Conservation (phyloP, 1,140 invertebrate species). For the Drosophila kikkawai region DNA sequence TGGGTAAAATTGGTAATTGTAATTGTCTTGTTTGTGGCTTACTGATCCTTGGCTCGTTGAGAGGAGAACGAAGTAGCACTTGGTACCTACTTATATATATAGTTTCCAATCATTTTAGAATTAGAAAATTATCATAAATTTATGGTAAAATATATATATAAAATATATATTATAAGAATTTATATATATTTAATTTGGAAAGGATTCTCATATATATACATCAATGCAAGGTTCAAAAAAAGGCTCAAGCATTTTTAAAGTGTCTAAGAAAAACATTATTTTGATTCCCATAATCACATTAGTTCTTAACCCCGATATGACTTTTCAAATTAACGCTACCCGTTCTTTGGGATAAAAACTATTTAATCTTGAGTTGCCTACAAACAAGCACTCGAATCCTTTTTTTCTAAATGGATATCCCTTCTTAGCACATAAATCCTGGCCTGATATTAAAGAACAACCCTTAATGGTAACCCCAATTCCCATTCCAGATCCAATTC, state of each 20-base stretch:
- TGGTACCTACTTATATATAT: background rate
- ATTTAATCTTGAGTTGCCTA: constrained; percentile 4
- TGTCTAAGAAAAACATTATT: background rate
- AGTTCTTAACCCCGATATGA: background rate
- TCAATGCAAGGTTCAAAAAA: background rate
- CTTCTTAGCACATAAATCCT: constrained; percentile 26
- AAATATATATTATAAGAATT: no score
- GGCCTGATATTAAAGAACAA: constrained; percentile 14
- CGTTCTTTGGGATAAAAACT: background rate
- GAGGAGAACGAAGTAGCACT: background rate
- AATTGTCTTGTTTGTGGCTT: constrained; percentile 53
- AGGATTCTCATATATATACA: background rate
- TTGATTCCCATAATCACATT: background rate
- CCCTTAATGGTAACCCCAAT: constrained; percentile 35
- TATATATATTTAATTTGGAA: background rate
- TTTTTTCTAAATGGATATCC: background rate
- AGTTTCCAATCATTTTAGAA: background rate
- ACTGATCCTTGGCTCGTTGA: constrained; percentile 22
- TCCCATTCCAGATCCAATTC: constrained; percentile 34
- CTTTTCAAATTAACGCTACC: constrained; percentile 6
- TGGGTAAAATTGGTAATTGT: constrained; percentile 46
- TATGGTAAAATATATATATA: no score
- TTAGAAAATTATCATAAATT: no score
- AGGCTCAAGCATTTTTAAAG: background rate
- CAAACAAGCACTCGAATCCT: constrained; percentile 24